Evolutionary conservation across 2,888 invertebrate genomes (phyloP).

Genomic region (Darwinula stevensoni): DNA sequence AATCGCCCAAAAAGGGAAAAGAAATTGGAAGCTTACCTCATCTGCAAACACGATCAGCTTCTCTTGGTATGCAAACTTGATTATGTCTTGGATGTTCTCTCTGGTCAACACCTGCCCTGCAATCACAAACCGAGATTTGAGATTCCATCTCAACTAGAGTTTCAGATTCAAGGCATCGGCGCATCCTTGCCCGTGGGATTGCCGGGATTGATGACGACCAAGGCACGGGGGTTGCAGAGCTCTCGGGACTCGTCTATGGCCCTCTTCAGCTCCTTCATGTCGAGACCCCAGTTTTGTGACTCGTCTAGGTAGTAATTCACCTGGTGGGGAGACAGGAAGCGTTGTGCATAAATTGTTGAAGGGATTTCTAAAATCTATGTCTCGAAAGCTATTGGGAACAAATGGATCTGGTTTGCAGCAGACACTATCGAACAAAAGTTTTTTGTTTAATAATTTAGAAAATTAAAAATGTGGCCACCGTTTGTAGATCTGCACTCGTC

Average conservation of each 20-base stretch:
- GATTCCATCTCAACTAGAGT: too few species aligned
- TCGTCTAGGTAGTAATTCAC: slow-evolving; percentile 80
- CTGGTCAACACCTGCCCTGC: slow-evolving; percentile 41
- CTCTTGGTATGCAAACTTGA: slow-evolving; percentile 67
- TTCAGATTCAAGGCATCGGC: too few species aligned
- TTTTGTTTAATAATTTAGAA: too few species aligned
- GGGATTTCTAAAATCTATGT: too few species aligned
- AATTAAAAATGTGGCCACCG: too few species aligned
- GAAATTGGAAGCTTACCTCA: slow-evolving; percentile 28
- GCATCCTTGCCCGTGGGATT: slow-evolving; percentile 44
- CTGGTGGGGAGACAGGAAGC: slow-evolving; percentile 22
- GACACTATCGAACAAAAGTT: too few species aligned
- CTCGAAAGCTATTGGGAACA: too few species aligned
- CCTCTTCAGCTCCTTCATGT: slow-evolving; percentile 44
- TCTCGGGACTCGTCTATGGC: slow-evolving; percentile 30
- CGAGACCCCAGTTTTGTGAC: slow-evolving; percentile 52
- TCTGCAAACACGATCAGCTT: slow-evolving; percentile 64
- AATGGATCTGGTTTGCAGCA: too few species aligned
- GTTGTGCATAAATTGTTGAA: too few species aligned
- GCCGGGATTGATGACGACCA: slow-evolving; percentile 92
- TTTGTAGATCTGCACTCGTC: too few species aligned
- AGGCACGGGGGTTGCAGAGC: slow-evolving; percentile 37
- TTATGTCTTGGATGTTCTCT: slow-evolving; percentile 61
- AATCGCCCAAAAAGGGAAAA: neutral
- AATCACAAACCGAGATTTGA: slow-evolving; percentile 5